Evolutionary conservation across 2,113 vertebrate species (phyloP).

Genomic region (Prochilodus magdalenae): DNA sequence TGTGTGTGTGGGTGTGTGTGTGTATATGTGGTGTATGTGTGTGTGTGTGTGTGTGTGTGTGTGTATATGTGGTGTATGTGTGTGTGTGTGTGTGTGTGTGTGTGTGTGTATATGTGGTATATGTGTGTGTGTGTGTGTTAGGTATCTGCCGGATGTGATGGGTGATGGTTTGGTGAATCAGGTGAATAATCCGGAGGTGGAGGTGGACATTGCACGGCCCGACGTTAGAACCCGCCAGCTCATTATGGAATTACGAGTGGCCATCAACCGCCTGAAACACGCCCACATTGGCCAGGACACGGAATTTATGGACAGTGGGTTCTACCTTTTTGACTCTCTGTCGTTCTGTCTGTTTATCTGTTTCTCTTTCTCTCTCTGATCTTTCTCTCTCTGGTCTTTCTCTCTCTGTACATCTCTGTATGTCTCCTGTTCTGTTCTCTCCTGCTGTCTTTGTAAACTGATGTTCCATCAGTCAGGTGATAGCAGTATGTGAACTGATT

Average conservation of each 20-base stretch:
- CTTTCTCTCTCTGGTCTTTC: no score
- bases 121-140: slow-evolving; percentile 58
- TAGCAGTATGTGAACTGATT: no score
- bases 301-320: slow-evolving; percentile 82
- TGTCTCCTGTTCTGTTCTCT: no score
- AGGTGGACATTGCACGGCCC: slow-evolving; percentile 77
- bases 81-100: slow-evolving; percentile 3
- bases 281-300: slow-evolving; percentile 83
- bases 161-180: slow-evolving; percentile 81
- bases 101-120: slow-evolving; percentile 55
- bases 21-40: not conserved
- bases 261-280: slow-evolving; percentile 80
- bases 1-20: not conserved
- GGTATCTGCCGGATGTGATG: slow-evolving; percentile 83
- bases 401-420: no score
- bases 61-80: no score
- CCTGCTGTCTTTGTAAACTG: not conserved
- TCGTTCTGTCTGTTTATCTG: not conserved
- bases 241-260: slow-evolving; percentile 85
- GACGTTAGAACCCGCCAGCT: slow-evolving; percentile 82
- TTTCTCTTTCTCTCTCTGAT: no score
- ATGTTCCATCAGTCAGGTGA: no score
- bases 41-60: not conserved
- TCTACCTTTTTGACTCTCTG: not conserved
- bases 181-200: slow-evolving; percentile 86